A percentile compares a stretch with the other conserved stretches of the same genome.
These are phyloP conservation scores for Callaeas wilsoni DNA, from an alignment of 2,113 vertebrate species.

Conservation along the genomic window DNA sequence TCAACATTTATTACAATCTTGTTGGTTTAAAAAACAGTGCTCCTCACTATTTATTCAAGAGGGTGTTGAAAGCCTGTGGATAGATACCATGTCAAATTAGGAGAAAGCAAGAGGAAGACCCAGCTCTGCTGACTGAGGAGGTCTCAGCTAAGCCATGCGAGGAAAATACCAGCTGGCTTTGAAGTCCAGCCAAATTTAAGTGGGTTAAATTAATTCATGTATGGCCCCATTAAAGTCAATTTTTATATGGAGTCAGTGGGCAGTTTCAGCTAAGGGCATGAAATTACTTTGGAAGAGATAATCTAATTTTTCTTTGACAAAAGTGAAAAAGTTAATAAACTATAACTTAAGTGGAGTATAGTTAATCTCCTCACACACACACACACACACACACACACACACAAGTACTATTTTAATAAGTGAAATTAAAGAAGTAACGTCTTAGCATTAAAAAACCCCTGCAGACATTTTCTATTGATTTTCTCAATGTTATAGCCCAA, in stretches of 20 bases:
- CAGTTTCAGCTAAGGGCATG: neutral
- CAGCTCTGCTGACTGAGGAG: neutral
- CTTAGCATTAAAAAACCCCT: neutral
- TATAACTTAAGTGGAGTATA: neutral
- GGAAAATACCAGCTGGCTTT: neutral
- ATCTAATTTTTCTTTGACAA: neutral
- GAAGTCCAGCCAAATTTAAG: neutral
- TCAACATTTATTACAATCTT: neutral
- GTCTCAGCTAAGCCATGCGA: neutral
- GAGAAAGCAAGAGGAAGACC: neutral
- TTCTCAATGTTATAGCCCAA: neutral
- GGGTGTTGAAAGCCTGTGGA: neutral
- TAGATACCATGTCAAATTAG: neutral
- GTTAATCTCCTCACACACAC: neutral
- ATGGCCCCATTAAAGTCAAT: neutral
- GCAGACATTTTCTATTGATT: neutral
- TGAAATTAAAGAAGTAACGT: neutral
- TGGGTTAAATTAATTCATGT: neutral
- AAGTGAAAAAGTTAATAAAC: neutral
- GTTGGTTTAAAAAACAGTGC: neutral
- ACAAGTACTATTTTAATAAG: neutral
- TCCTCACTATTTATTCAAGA: neutral
- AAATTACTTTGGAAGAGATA: neutral
- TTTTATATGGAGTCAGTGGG: neutral
- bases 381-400: neutral